These are phyloP conservation scores for Bombus superbus DNA, from an alignment of 1,140 invertebrate species.

Conservation along the genomic window DNA sequence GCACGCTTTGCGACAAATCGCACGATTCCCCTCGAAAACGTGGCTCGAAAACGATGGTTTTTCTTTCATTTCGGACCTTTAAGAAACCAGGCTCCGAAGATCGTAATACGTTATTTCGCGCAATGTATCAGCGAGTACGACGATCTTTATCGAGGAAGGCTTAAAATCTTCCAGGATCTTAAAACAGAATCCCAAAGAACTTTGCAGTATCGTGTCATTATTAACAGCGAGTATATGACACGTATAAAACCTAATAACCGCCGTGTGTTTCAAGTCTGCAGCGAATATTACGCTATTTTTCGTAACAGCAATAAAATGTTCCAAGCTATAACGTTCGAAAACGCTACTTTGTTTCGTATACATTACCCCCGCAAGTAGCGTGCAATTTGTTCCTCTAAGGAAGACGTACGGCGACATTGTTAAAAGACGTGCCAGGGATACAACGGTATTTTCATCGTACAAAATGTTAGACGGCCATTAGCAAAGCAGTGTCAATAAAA, in stretches of 20 bases:
- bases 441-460: background rate
- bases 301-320: background rate
- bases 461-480: conserved; percentile 17
- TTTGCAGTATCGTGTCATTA: no score
- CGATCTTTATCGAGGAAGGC: no score
- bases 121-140: no score
- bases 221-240: no score
- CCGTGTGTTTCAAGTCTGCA: background rate
- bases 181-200: no score
- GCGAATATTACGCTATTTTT: background rate
- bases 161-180: no score
- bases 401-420: conserved; percentile 2
- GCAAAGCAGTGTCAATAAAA: conserved; percentile 38
- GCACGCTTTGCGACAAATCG: no score
- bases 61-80: fast-evolving
- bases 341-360: background rate
- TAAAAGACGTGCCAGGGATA: background rate
- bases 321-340: background rate
- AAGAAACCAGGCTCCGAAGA: no score
- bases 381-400: background rate
- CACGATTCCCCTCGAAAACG: no score
- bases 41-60: no score
- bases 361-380: background rate
- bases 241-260: background rate
- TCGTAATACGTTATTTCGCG: no score